Evolutionary conservation across 2,113 vertebrate species (phyloP).

Genomic region (Hiodon alosoides): DNA sequence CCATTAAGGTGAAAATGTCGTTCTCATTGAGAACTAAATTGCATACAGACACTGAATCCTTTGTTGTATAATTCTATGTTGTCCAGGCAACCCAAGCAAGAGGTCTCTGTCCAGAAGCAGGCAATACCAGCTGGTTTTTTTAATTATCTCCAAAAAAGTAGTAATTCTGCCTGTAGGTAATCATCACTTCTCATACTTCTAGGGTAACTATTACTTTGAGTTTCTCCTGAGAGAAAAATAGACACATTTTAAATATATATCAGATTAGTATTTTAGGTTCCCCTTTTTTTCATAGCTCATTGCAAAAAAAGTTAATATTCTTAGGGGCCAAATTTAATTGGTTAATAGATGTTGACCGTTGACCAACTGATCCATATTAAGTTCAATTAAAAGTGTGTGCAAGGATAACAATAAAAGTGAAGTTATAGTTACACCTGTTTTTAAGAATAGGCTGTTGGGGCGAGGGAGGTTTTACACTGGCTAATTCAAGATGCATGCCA

Average conservation of each 20-base stretch:
- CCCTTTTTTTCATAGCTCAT: not conserved
- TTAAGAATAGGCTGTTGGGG: not conserved
- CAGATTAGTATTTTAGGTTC: not conserved
- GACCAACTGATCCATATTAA: too few relatives aligned
- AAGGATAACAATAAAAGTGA: too few relatives aligned
- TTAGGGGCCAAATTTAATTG: too few relatives aligned
- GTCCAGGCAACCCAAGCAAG: slow-evolving; percentile 13
- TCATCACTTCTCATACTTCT: not conserved
- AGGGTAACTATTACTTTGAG: not conserved
- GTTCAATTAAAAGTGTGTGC: too few relatives aligned
- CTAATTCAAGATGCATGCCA: too few relatives aligned
- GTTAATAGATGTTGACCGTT: too few relatives aligned
- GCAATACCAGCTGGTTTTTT: not conserved
- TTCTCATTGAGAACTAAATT: slow-evolving; percentile 68
- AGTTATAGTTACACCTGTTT: too few relatives aligned
- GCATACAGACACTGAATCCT: slow-evolving; percentile 29
- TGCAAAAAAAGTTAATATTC: not conserved
- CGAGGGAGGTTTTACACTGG: not conserved
- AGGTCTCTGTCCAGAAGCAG: not conserved
- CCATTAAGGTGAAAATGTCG: slow-evolving; percentile 32
- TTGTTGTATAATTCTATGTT: not conserved
- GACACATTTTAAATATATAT: not conserved
- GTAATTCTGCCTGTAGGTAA: not conserved
- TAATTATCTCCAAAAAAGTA: not conserved
- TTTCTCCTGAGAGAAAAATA: not conserved